These are phyloP conservation scores for Brevimyrus niger DNA, from an alignment of 2,113 vertebrate genomes.

Conservation along the genomic window DNA sequence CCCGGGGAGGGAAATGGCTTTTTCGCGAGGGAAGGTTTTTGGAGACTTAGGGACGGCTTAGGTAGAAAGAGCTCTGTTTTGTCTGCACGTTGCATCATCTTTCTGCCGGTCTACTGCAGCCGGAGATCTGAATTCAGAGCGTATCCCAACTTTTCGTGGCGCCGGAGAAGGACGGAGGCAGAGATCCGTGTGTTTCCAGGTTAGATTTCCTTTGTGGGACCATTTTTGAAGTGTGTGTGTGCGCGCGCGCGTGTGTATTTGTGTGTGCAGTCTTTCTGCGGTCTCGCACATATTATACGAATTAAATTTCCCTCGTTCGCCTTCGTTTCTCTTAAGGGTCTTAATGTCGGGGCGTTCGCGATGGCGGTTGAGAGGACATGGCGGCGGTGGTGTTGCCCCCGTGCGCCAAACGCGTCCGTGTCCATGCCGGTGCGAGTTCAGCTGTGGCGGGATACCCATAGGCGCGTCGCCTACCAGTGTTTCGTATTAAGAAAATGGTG, in stretches of 20 bases:
- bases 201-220: neutral
- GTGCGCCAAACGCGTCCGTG: neutral
- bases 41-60: neutral
- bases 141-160: conserved; percentile 8
- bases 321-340: neutral
- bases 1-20: neutral
- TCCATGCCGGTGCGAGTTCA: neutral
- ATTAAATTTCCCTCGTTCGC: neutral
- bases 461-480: neutral
- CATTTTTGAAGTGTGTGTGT: neutral
- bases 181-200: neutral
- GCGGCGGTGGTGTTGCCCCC: no score
- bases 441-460: neutral
- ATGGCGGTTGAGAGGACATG: neutral
- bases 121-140: conserved; percentile 10
- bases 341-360: neutral
- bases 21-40: neutral
- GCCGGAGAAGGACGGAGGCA: neutral
- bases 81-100: conserved; percentile 24
- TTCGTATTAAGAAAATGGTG: neutral
- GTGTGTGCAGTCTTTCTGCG: neutral
- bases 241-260: neutral
- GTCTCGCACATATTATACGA: neutral
- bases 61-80: conserved; percentile 5
- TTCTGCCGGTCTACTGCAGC: conserved; percentile 7